Base-by-base conservation (phyloP, 2,797 vertebrate species). In the Urocyon cinereoargenteus region DNA sequence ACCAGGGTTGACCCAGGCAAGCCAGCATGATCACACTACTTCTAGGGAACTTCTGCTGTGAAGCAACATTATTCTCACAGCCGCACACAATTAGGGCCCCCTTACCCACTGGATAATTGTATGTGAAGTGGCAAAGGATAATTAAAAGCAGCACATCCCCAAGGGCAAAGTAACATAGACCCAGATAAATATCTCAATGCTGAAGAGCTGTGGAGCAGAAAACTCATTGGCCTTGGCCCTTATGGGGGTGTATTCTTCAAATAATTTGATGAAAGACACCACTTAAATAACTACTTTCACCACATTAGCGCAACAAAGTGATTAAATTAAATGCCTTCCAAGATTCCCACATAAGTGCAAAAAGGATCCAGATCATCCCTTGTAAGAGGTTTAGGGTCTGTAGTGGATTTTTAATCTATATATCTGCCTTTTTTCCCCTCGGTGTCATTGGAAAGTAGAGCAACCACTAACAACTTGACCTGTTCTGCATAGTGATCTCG, bases 141-240 rank as follows among this genome's bases (percentile, higher is more conserved):
- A 82, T 68, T 34, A 94, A 90, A 93, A 96, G 66, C n/a, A 86
- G 66, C 28, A 49, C 31, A 49, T 62, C 18, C 61, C 82, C 57
- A 94, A n/a, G 31, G 62, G 24, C 64, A 83, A 94, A 72, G 73
- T 45, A 90, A 93, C 62, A 84, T 2, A 94, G 70, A 72, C 62
- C 72, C 77, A 91, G 72, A 90, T n/a, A 88, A 94, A 81, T 34
- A 75, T 36, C 83, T 94, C 21, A 61, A 77, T 2, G 28, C 49
- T 72, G 34, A 94, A 59, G 78, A 61, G 53, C n/a, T 15, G 51
- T 49, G 26, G 19, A 86, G 62, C 6, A 70, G 28, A 83, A 36
- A 9, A 28, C 5, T 61, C 18, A 12, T 28, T 45, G 6, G 2
- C 62, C 19, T 75, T 61, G 19, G 64, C 6, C 21, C 59, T 51